A percentile compares a stretch with the other conserved stretches of the same genome.
These are phyloP conservation scores for Hydropotes inermis DNA, from an alignment of 2,113 vertebrate species.

Conservation along the genomic window DNA sequence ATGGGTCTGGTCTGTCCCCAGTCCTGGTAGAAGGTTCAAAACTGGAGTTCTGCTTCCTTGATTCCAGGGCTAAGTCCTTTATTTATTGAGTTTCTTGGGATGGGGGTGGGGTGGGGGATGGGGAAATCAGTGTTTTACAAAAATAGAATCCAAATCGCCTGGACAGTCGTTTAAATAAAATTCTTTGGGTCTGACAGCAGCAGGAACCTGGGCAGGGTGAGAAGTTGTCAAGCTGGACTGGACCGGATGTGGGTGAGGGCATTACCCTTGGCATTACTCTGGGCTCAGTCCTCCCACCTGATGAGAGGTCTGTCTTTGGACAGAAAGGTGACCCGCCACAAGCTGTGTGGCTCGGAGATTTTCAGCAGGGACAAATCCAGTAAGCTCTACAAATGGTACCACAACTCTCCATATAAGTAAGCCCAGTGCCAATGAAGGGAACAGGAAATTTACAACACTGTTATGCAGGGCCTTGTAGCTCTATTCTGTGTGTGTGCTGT, in stretches of 20 bases:
- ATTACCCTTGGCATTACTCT: background rate
- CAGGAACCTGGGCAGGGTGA: slow-evolving; percentile 50
- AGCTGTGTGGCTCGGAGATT: background rate
- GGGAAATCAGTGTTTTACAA: slow-evolving; percentile 55
- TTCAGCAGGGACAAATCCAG: background rate
- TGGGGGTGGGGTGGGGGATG: background rate
- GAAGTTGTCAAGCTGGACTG: background rate
- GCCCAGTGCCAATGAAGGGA: background rate
- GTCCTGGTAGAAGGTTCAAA: slow-evolving; percentile 53
- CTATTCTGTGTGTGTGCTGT: background rate
- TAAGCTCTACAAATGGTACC: background rate
- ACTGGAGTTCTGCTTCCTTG: slow-evolving; percentile 73
- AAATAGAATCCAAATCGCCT: slow-evolving; percentile 63
- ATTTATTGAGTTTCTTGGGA: slow-evolving; percentile 83
- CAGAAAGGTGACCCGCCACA: background rate
- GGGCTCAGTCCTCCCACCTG: background rate
- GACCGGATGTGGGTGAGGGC: background rate
- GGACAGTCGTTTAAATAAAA: slow-evolving; percentile 73
- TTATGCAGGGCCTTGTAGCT: slow-evolving; percentile 19
- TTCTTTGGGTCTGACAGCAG: slow-evolving; percentile 64
- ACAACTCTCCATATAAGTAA: slow-evolving; percentile 6
- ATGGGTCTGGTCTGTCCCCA: slow-evolving; percentile 37
- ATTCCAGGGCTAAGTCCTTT: slow-evolving; percentile 81
- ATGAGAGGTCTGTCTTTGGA: background rate
- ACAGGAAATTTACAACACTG: background rate